These are phyloP conservation scores for Anoncus sp. DNA, from an alignment of 2,888 invertebrate species.

Conservation along the genomic window DNA sequence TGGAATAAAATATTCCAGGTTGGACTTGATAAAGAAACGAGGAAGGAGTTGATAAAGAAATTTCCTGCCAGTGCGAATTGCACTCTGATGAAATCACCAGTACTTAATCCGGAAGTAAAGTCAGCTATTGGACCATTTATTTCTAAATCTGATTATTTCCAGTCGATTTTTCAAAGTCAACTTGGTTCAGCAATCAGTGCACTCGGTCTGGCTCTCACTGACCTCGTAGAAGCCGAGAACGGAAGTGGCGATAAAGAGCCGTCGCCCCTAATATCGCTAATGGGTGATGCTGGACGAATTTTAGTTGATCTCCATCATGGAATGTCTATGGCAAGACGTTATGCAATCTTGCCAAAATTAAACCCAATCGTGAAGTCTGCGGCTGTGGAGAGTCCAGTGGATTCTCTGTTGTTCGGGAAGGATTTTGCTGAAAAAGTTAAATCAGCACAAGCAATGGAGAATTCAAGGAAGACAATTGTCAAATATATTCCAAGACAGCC, in stretches of 20 bases:
- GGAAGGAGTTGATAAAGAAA: constrained; percentile 10
- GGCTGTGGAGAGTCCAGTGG: no score
- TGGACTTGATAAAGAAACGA: neutral
- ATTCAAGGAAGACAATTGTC: neutral
- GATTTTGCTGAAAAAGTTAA: no score
- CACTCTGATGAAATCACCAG: neutral
- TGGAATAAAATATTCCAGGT: constrained; percentile 1
- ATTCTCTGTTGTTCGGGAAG: no score
- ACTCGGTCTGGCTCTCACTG: neutral
- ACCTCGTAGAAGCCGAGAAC: neutral
- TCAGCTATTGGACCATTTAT: neutral
- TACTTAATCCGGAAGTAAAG: constrained; percentile 2
- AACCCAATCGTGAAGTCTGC: no score
- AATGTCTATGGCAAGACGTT: constrained; percentile 15
- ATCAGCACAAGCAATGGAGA: neutral
- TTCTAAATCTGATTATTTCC: constrained; percentile 3
- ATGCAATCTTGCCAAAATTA: no score
- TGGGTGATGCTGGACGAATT: neutral
- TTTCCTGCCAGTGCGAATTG: neutral
- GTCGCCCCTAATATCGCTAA: neutral
- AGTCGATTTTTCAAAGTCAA: no score
- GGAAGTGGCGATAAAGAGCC: neutral
- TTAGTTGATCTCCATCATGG: constrained; percentile 10
- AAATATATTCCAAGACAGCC: neutral
- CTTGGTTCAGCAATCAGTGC: neutral